Evolutionary conservation across 1,140 invertebrate species (phyloP), one percentile per base, ranked within the genome.

Genomic region (Apis laboriosa): DNA sequence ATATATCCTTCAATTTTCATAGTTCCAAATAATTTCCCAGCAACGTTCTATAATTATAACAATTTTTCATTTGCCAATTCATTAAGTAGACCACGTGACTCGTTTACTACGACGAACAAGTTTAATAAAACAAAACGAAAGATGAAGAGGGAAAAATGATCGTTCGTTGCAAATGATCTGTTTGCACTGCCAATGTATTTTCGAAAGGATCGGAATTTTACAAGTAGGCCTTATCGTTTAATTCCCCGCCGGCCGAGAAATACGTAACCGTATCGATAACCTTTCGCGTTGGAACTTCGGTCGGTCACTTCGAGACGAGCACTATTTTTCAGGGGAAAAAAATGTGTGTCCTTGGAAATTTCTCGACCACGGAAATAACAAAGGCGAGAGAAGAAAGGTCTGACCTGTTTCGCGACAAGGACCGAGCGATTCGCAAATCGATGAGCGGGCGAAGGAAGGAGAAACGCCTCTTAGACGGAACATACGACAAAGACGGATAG

Each of bases 171-270:
- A 7, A 7, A n/a, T 17, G 28, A 28, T 17, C 28, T 12, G 28
- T 28, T 66, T 43, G 28, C 19, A 19, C 28, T 64, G 13, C 24
- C n/a, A 19, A 9, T 9, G 49, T 85, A 75, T 80, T 86, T 84
- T 80, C 56, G 11, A 77, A 84, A 80, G 70, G 43, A 86, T 66
- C 58, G 64, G 64, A 86, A 82, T 82, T 82, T 76, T 71, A 77
- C 76, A 55, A 67, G 74, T 51, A n/a, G 19, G 53, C 60, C 63
- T 87, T 84, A 87, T 87, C 86, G 58, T 61, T 60, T n/a, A 13
- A 56, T 56, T 81, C 51, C 43, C 78, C 53, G 66, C 68, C 58
- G 55, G 43, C 21, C 9, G 55, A 49, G 61, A 56, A 80, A 67
- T 51, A 21, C 63, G 76, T 74, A 83, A 77, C 74, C 43, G 19